Evolutionary conservation across 2,113 vertebrate genomes (phyloP), one percentile per base, ranked within the genome.

Genomic region (Reinhardtius hippoglossoides): DNA sequence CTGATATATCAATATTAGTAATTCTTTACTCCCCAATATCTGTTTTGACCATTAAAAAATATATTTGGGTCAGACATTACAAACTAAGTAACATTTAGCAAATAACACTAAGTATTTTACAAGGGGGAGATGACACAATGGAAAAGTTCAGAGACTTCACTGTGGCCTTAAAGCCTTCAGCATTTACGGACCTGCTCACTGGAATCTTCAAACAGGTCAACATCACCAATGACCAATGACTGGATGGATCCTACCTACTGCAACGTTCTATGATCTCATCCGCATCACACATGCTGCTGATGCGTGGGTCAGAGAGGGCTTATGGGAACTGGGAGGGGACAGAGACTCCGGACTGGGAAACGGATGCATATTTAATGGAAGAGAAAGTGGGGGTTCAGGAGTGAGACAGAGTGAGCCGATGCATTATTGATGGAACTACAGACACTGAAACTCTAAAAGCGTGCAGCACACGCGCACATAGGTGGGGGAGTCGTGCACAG

Each of bases 281-380:
- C 61, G 64, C 75, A 70, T 68, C 58, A 12, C 79, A 71, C 59
- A 72, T 68, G 65, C 20, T 55, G 56, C 63, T 46, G 24, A 60
- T 73, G 80, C 65, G 69, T 6, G 5, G 75, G 52, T 44, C 50
- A 69, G 71, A 6, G 61, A 46, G 60, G 80, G 76, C 67, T 71
- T 78, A 65, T 82, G 79, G 80, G 79, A 89, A 87, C 55, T 73
- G 78, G 69, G 80, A 78, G 74, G 88, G 85, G 77, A 88, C 67
- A 77, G 71, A 84, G 63, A 75, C 57, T 31, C 46, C 23, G 87
- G 77, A 85, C 83, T 78, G 77, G 84, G 88, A 90, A 88, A 81
- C 27, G 13, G 61, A 91, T 93, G 87, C 87, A 95, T 94, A 88
- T 91, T 95, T 92, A 92, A 94, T 93, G 72, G 70, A 18, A 71